phyloP scores from a whole-genome alignment of 2,113 vertebrate species.

The crab-eating macaque (Macaca fascicularis) region DNA sequence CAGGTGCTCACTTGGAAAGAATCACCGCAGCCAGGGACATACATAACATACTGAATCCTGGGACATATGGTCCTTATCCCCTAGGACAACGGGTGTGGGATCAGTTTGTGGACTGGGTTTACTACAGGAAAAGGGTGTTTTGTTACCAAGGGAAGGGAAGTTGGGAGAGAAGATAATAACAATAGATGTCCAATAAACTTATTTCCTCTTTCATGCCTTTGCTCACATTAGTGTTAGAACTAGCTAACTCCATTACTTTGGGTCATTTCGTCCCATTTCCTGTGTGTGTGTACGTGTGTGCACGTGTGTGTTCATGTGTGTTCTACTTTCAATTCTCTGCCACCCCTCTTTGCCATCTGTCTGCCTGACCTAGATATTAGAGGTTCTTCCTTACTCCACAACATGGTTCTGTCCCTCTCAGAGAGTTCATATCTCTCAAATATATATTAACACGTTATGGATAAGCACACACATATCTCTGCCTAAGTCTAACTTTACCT shows the following conservation, averaged over 20 bases:
- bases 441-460: not conserved
- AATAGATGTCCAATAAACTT: not conserved
- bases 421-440: not conserved
- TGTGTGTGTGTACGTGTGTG: not conserved
- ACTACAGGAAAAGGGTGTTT: not conserved
- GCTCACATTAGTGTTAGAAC: not conserved
- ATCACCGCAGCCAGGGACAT: not conserved
- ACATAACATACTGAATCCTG: not conserved
- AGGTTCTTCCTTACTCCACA: not conserved
- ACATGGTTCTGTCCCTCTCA: not conserved
- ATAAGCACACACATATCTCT: not conserved
- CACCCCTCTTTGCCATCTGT: constrained; percentile 44
- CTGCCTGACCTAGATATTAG: constrained; percentile 58
- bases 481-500: not conserved
- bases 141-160: not conserved
- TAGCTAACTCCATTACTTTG: not conserved
- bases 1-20: not conserved
- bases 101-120: not conserved
- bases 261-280: not conserved
- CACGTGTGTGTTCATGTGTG: not conserved
- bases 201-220: not conserved
- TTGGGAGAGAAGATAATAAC: not conserved
- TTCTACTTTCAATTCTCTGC: not conserved
- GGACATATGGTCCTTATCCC: not conserved
- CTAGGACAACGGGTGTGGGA: not conserved